Evolutionary conservation across 1,140 invertebrate species (phyloP), one percentile per base, ranked within the genome.

Genomic region (Drosophila azteca): DNA sequence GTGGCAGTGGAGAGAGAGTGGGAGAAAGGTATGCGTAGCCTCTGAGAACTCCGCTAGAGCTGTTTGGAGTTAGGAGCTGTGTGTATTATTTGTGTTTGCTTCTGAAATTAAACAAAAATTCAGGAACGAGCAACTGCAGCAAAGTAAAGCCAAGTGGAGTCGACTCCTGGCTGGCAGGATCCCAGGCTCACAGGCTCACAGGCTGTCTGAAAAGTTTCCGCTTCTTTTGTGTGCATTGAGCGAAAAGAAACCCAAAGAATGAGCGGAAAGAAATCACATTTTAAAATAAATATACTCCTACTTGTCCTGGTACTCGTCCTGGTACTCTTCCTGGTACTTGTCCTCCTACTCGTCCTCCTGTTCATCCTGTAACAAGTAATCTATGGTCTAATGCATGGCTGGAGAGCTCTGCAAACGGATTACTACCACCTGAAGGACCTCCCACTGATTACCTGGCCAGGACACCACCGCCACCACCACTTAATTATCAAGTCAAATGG

Each of bases 21-120:
- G 6, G 13, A 41, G 55, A 20, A 20, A 20, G 17, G 0, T 20
- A 20, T 20, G 17, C 17, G 49, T 11, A 17, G 45, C 29, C n/a
- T n/a, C 15, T 11, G 6, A 35, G 45, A 45, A 29, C 15, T 57
- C n/a, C 41, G 20, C 60, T 39, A 1, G 35, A 20, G 17, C 17
- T 20, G 17, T 20, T 20, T 20, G 17, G 17, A 52, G 31, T 59
- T 15, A 58, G 53, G 46, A 59, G 41, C 44, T 55, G 53, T 64
- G 43, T 55, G 60, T 48, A 62, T 57, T 82, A 78, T 78, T 82
- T 83, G 79, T 82, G 65, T 82, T 82, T 82, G 70, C 79, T 78
- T 82, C 45, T 63, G 75, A 82, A 82, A 82, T 82, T 83, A 78
- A 83, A 78, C 79, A 83, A 66, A 66, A 78, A 83, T 83, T 58